Base-by-base conservation (phyloP, 2,113 vertebrate species). In the Oceanites oceanicus region DNA sequence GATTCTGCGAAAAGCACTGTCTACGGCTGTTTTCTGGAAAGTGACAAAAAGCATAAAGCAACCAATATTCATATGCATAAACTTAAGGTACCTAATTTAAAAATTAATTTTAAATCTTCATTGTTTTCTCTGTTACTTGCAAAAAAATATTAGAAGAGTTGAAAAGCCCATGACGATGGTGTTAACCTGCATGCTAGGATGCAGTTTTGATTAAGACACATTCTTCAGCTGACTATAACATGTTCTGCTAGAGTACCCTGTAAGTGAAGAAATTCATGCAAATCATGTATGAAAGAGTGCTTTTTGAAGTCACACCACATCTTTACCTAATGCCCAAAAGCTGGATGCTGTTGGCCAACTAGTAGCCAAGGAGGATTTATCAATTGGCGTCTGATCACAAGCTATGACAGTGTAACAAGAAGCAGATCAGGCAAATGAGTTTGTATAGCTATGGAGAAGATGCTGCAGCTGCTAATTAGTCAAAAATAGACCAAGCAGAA, bases 401-500 rank as follows among this genome's bases (percentile, higher is more conserved):
- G 38, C 71, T 92, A 75, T 58, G 63, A 74, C 68, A 83, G 50
- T 26, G 7, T 55, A 91, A 86, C 38, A 92, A 91, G 75, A 63
- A 93, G 49, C 75, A 96, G 67, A 92, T 50, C 32, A 81, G n/a
- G 23, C 50, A 95, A 91, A 81, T 50, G 29, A 77, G 42, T 73
- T 91, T 86, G 55, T 81, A 89, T 38, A 91, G 56, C 70, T 92
- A 91, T 29, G 52, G 32, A 88, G n/a, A 96, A 80, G 72, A 84
- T 75, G 61, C 11, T 84, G 66, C 80, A 88, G 76, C 72, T 84
- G 61, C 55, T 84, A 92, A 92, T 89, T 58, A 89, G 40, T 44
- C 40, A 91, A 92, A 94, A 95, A 94, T 6, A 94, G 79, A 92
- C 42, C 22, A 58, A 83, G 63, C 42, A 91, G 75, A 90, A 86